These are phyloP conservation scores for Thamnophis elegans DNA, from an alignment of 2,797 vertebrate genomes.

Conservation along the genomic window DNA sequence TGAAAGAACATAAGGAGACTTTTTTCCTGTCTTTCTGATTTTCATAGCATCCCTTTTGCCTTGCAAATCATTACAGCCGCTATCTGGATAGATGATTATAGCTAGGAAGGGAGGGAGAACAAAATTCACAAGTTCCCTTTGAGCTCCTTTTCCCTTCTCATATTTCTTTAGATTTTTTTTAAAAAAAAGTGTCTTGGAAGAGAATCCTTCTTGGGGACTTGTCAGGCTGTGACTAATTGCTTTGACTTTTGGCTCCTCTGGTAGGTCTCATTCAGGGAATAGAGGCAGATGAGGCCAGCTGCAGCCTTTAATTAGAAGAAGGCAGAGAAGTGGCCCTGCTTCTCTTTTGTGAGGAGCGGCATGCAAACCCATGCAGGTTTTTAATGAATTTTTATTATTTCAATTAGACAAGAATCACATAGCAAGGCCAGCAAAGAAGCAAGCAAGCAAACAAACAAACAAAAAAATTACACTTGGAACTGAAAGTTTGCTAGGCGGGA, in stretches of 20 bases:
- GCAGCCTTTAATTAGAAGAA: constrained; percentile 39
- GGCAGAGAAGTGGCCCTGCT: not conserved
- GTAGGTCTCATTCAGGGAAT: constrained; percentile 41
- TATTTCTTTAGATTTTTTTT: not conserved
- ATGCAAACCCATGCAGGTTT: not conserved
- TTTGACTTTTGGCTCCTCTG: constrained; percentile 46
- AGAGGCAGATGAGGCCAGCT: constrained; percentile 22
- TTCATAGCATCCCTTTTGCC: not conserved
- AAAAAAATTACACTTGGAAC: constrained; percentile 12
- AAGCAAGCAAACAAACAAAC: not conserved
- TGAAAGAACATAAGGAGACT: not conserved
- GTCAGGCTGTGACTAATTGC: constrained; percentile 46
- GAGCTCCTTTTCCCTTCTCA: constrained; percentile 8
- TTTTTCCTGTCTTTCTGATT: not conserved
- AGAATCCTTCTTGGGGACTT: constrained; percentile 40
- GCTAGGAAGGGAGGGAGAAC: not conserved
- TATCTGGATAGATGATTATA: not conserved
- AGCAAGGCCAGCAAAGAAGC: not conserved
- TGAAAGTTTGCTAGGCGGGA: not conserved
- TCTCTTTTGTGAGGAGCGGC: not conserved
- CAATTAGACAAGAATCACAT: constrained; percentile 20
- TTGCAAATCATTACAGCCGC: not conserved
- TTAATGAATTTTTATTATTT: constrained; percentile 26
- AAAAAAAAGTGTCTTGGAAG: constrained; percentile 12
- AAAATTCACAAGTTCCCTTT: not conserved